Evolutionary conservation across 1,140 invertebrate genomes (phyloP), one percentile per base, ranked within the genome.

Genomic region (Drosophila malerkotliana): DNA sequence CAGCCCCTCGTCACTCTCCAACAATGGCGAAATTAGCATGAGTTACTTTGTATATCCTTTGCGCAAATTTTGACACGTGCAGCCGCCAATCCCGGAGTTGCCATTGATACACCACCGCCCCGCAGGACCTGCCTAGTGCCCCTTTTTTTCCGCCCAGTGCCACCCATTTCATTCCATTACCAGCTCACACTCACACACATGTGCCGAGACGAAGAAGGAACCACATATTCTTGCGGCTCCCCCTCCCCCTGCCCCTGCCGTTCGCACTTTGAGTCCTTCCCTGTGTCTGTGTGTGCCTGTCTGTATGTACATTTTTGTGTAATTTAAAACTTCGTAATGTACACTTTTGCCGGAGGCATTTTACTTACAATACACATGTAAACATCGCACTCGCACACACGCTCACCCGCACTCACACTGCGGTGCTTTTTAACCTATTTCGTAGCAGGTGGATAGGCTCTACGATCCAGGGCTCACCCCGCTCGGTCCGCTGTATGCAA

Each of bases 321-420:
- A 88, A 88, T 88, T 88, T 83, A 88, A 88, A 88, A 88, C 83
- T 69, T 77, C 83, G 83, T 88, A 88, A 87, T 88, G 83, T 82
- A 88, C 84, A 88, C 84, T 88, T 88, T 88, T 62, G 76, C 83
- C 72, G 56, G 51, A 72, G 83, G 83, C 83, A 88, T 88, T 88
- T 79, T 69, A 77, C 79, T 77, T 78, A 88, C 83, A 83, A 79
- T 88, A 83, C 78, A 72, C 66, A 57, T 81, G 72, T 85, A 77
- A 77, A 77, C 78, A 75, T 39, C 55, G 48, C 75, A 64, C 77
- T 61, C 68, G 59, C 62, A 72, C 49, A 54, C 59, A 60, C 39
- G 45, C 41, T 28, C 54, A 63, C 47, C 44, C 30, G 30, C 28
- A 56, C 28, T 48, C 52, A 55, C 55, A 9, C 32, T 15, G 37